Conservation (phyloP, 2,888 invertebrate genomes). For the Ectropis crepuscularia region DNA sequence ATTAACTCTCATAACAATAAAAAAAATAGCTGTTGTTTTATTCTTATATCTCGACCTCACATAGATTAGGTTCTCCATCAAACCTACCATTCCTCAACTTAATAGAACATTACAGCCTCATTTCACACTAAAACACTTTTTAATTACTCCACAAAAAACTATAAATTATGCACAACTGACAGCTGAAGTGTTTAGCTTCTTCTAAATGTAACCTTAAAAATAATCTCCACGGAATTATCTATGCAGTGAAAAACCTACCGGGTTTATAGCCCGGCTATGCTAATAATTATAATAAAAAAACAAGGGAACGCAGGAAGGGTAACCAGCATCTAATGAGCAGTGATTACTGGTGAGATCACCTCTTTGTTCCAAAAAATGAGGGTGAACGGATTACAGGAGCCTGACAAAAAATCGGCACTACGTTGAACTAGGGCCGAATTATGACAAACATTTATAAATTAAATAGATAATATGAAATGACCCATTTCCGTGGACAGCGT, state of each 20-base stretch:
- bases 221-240: slow-evolving; percentile 31
- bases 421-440: too few species aligned
- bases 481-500: too few species aligned
- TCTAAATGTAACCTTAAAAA: slow-evolving; percentile 32
- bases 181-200: slow-evolving; percentile 26
- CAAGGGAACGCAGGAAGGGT: neutral
- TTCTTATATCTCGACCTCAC: neutral
- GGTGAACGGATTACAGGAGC: too few species aligned
- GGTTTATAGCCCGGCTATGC: slow-evolving; percentile 51
- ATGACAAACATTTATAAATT: too few species aligned
- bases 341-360: too few species aligned
- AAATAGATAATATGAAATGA: too few species aligned
- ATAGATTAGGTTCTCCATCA: slow-evolving; percentile 2
- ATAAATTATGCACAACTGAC: slow-evolving; percentile 34
- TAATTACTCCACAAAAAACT: slow-evolving; percentile 21
- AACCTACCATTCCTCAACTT: slow-evolving; percentile 10
- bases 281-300: slow-evolving; percentile 47
- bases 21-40: neutral
- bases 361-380: too few species aligned
- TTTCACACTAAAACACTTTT: slow-evolving; percentile 19
- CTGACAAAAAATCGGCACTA: too few species aligned
- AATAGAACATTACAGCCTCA: slow-evolving; percentile 14
- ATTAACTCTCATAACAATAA: neutral
- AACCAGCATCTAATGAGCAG: too few species aligned
- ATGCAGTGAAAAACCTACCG: slow-evolving; percentile 19